phyloP scores from a whole-genome alignment of 2,113 vertebrate species.

The Ptyas mucosa region DNA sequence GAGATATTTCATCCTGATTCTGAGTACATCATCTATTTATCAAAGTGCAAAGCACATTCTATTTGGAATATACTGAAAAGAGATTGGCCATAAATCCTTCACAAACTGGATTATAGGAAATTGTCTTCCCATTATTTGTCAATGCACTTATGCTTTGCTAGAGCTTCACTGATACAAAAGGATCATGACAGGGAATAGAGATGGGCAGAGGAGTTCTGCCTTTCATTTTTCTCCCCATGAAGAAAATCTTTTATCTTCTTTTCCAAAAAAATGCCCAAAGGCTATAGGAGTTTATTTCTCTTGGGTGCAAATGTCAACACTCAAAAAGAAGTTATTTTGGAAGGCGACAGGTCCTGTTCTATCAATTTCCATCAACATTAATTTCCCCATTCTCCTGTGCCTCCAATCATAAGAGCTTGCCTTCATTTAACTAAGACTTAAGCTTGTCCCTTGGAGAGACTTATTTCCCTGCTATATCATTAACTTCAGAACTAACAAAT shows the following conservation, averaged over 20 bases:
- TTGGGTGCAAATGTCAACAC: background rate
- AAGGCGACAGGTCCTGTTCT: background rate
- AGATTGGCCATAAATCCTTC: constrained; percentile 14
- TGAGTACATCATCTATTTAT: background rate
- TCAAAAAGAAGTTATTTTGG: constrained; percentile 22
- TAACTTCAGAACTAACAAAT: constrained; percentile 14
- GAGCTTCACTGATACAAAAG: constrained; percentile 18
- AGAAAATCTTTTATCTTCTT: background rate
- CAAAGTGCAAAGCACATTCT: background rate
- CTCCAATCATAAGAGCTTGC: background rate
- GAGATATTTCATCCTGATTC: background rate
- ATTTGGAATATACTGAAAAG: constrained; percentile 5
- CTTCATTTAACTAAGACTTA: background rate
- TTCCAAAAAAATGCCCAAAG: background rate
- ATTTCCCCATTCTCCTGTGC: constrained; percentile 27
- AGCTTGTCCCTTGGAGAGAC: background rate
- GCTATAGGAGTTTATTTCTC: background rate
- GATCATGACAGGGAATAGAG: constrained; percentile 32
- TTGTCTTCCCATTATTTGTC: constrained; percentile 30
- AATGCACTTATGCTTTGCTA: constrained; percentile 4
- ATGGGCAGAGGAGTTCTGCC: background rate
- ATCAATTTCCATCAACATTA: background rate
- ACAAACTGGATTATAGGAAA: constrained; percentile 4
- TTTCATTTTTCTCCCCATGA: background rate
- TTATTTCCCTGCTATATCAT: too few relatives aligned